These are phyloP conservation scores for Streptopelia turtur DNA, from an alignment of 2,797 vertebrate genomes.

Conservation along the genomic window DNA sequence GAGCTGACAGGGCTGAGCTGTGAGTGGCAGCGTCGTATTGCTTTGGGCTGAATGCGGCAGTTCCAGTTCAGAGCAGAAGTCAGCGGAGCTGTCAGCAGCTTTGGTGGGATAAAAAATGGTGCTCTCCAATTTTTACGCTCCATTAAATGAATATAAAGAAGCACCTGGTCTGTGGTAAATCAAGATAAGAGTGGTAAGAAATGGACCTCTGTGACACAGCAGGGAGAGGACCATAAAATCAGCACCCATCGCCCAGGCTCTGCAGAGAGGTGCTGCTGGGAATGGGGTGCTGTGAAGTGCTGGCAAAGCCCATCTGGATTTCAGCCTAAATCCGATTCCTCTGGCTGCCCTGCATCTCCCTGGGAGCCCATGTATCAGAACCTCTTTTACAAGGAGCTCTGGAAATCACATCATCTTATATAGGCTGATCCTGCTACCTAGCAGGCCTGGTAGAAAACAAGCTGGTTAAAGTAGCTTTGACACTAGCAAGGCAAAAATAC, in stretches of 20 bases:
- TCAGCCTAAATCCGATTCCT: background rate
- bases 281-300: background rate
- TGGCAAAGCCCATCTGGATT: background rate
- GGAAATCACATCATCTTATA: background rate
- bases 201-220: background rate
- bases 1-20: background rate
- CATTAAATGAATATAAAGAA: background rate
- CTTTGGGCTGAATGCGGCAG: background rate
- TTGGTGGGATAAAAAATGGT: background rate
- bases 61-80: background rate
- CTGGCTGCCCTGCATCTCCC: background rate
- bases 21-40: background rate
- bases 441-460: background rate
- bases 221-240: background rate
- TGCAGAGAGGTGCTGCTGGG: background rate
- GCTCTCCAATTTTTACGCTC: background rate
- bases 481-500: background rate
- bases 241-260: background rate
- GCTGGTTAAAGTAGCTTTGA: background rate
- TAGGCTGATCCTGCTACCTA: background rate
- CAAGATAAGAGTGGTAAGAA: background rate
- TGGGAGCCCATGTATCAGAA: background rate
- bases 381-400: background rate
- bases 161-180: background rate
- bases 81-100: background rate